Evolutionary conservation across 2,888 invertebrate genomes (phyloP), one percentile per base, ranked within the genome.

Genomic region (Amphipyra berbera): DNA sequence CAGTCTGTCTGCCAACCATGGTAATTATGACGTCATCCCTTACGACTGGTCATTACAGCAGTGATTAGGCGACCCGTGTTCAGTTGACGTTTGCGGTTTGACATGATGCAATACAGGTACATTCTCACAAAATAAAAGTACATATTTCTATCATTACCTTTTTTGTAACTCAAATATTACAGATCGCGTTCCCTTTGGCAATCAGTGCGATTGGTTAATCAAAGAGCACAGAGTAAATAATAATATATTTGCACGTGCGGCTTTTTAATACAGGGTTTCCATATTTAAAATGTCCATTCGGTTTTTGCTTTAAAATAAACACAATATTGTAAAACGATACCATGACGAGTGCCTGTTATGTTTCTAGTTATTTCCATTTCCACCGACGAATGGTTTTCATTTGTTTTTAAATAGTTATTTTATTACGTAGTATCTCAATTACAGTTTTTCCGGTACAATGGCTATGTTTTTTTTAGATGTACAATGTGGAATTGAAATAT

Each of bases 341-440:
- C 6, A 4, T 42, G 21, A 30, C 52, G 58, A 47, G 13, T 49
- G 30, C 44, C 9, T 48, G 48, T 48, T 64, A 58, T 62, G 67
- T 65, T 61, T 44, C 42, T 56, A 54, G 49, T 53, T 56, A 54
- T 56, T 54, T 46, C 27, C 15, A 60, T 45, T 53, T 46, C 58
- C 44, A 35, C 46, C 48, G 38, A 49, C 40, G 58, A 58, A 59
- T 45, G 47, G n/a, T 45, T 44, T 53, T 54, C 15, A 61, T 58
- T 52, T 66, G 40, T 75, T 76, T 66, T 55, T 14, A 44, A 55
- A 66, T 64, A 53, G 41, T 65, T 76, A 62, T 73, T 79, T 68
- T 66, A 56, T 55, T 49, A 47, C 12, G 41, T 30, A 44, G n/a
- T 33, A 58, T 66, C 49, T 61, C 49, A 41, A 59, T 71, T 58